Base-by-base conservation (phyloP, 2,888 invertebrate species). In the Tuta absoluta region DNA sequence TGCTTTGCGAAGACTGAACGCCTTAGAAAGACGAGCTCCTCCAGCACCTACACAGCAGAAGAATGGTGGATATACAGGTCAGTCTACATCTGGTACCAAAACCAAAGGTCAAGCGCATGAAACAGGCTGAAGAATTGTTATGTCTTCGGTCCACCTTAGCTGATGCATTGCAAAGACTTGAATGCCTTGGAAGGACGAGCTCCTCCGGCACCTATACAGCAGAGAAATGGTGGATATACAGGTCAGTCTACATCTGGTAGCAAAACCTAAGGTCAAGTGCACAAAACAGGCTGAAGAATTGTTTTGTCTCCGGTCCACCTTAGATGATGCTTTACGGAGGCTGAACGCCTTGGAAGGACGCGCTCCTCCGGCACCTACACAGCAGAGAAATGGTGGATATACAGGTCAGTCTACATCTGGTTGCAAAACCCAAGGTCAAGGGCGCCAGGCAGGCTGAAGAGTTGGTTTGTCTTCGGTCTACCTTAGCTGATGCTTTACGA, bases 241-340 rank as follows among this genome's bases (percentile, higher is more conserved):
- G 88, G 89, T 89, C 57, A 73, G 41, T 11, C 33, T 8, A 3
- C 37, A 37, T 45, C 14, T 80, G 71, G 96, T 98, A 57, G 94
- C 95, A n/a, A 96, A 96, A 83, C 92, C 98, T 72, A 98, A 98
- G 89, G 95, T 96, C 79, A 95, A 96, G 78, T 96, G 98, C 61
- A 93, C 96, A 72, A 95, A 96, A 71, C 98, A 98, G 86, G 96
- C 96, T 49, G 98, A 98, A 89, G 98, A 98, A 87, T 94, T 98
- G 72, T 95, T 97, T 63, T 98, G 97, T 80, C 94, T 98, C 63
- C 94, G 97, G 75, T 96, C 97, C 62, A 98, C 98, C 58, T 93
- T 98, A 65, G 97, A 98, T 11, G 98, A 98, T 82, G 97, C 96
- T n/a, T 89, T 98, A 71, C 92, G 98, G 68, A 92, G 98, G 71